Base-by-base conservation (phyloP, 64 coral and sea anemone genomes). In the Cladopsammia gracilis region DNA sequence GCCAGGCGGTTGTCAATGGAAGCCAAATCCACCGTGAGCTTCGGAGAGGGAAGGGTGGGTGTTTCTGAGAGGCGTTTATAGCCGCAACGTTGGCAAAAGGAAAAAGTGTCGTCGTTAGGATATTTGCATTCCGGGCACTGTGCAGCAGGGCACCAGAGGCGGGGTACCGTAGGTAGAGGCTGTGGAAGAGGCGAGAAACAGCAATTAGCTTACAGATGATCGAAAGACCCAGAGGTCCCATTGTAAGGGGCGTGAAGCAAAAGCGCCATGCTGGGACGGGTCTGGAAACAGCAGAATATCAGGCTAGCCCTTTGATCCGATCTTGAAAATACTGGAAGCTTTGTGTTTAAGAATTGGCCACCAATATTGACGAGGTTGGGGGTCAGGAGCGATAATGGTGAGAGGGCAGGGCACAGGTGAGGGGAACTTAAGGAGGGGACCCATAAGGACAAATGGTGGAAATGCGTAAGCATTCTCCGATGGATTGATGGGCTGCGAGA, bases 221-320 rank as follows among this genome's bases (percentile, higher is more conserved):
- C 82, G n/a, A 24, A 88, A 94, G 13, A 80, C 92, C 72, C 92
- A 94, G 8, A n/a, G n/a, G n/a, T n/a, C n/a, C n/a, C n/a, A n/a
- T n/a, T n/a, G n/a, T n/a, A n/a, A n/a, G n/a, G n/a, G n/a, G n/a
- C n/a, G n/a, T n/a, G n/a, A n/a, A n/a, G n/a, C n/a, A n/a, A n/a
- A n/a, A n/a, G n/a, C n/a, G n/a, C n/a, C n/a, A n/a, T n/a, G n/a
- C n/a, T n/a, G n/a, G n/a, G n/a, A n/a, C n/a, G n/a, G n/a, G n/a
- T n/a, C n/a, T n/a, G n/a, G n/a, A n/a, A n/a, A n/a, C n/a, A n/a
- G n/a, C n/a, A n/a, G n/a, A n/a, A n/a, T n/a, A n/a, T n/a, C n/a
- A n/a, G n/a, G n/a, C n/a, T n/a, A n/a, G n/a, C n/a, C n/a, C n/a
- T n/a, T n/a, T n/a, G n/a, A n/a, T n/a, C n/a, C n/a, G n/a, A n/a